phyloP scores from a whole-genome alignment of 2,797 vertebrate genomes.

The Phataginus tricuspis region DNA sequence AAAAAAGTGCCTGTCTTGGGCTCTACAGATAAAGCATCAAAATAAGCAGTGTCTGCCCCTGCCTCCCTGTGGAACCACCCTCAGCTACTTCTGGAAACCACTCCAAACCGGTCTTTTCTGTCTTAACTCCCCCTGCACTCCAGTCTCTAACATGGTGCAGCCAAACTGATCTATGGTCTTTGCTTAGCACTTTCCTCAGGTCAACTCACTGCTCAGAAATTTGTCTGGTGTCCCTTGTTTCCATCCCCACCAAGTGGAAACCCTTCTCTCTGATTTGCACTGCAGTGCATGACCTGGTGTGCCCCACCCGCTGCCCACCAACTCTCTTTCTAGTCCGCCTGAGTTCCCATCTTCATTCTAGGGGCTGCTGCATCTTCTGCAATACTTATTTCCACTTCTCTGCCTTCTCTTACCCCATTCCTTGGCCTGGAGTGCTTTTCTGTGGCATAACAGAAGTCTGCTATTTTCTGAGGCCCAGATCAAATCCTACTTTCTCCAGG shows the following conservation, averaged over 20 bases:
- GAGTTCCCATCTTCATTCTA: not conserved
- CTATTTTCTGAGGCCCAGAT: not conserved
- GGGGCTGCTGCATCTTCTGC: not conserved
- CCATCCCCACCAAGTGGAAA: not conserved
- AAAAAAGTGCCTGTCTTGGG: not conserved
- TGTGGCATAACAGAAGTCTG: not conserved
- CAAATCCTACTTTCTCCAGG: not conserved
- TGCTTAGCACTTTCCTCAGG: not conserved
- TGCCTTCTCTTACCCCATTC: rapidly evolving
- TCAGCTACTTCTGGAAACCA: not conserved
- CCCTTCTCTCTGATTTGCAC: not conserved
- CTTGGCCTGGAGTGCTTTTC: not conserved
- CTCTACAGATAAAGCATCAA: not conserved
- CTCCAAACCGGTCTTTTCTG: not conserved
- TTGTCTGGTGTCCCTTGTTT: not conserved
- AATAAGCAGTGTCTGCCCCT: not conserved
- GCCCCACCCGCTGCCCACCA: rapidly evolving
- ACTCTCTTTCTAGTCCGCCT: not conserved
- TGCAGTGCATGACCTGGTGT: not conserved
- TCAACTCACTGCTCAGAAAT: not conserved
- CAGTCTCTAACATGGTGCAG: not conserved
- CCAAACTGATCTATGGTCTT: not conserved
- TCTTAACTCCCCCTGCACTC: not conserved
- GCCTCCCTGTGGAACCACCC: not conserved
- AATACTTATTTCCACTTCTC: not conserved